Evolutionary conservation across 2,113 vertebrate genomes (phyloP).

Genomic region (Erpornis zantholeuca): DNA sequence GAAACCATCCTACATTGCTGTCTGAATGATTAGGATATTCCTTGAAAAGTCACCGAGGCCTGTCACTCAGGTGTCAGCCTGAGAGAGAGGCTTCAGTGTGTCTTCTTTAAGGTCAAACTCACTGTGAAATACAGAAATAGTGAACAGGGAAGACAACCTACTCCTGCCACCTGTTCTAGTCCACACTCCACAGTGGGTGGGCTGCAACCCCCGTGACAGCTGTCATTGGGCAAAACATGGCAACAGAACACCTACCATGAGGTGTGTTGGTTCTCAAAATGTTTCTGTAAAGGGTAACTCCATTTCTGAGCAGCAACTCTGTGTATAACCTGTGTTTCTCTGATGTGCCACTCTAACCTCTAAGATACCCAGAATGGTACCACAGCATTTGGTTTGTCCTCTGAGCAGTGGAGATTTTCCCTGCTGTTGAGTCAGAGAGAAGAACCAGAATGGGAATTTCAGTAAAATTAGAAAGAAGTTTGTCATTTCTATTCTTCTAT

Average conservation of each 20-base stretch:
- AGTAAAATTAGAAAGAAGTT: conserved; percentile 35
- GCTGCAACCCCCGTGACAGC: not conserved
- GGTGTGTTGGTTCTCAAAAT: not conserved
- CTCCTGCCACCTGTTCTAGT: not conserved
- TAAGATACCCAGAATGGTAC: not conserved
- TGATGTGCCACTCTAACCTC: not conserved
- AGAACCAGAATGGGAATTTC: not conserved
- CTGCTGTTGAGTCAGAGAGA: not conserved
- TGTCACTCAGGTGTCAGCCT: not conserved
- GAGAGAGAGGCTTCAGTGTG: not conserved
- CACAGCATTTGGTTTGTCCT: not conserved
- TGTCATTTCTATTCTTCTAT: conserved; percentile 68
- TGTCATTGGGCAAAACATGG: not conserved
- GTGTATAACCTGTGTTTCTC: not conserved
- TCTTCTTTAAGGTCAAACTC: not conserved
- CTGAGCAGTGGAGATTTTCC: not conserved
- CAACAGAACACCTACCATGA: not conserved
- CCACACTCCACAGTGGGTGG: fast-evolving
- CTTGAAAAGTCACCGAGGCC: not conserved
- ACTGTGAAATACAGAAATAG: not conserved
- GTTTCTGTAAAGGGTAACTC: not conserved
- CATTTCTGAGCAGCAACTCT: not conserved
- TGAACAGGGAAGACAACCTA: not conserved
- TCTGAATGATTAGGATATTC: not conserved
- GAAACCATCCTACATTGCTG: not conserved